Percentiles rank a stretch among this genome's conserved stretches.
These are phyloP conservation scores for Rhynchopsitta pachyrhyncha DNA, from an alignment of 2,113 vertebrate species.

Conservation along the genomic window DNA sequence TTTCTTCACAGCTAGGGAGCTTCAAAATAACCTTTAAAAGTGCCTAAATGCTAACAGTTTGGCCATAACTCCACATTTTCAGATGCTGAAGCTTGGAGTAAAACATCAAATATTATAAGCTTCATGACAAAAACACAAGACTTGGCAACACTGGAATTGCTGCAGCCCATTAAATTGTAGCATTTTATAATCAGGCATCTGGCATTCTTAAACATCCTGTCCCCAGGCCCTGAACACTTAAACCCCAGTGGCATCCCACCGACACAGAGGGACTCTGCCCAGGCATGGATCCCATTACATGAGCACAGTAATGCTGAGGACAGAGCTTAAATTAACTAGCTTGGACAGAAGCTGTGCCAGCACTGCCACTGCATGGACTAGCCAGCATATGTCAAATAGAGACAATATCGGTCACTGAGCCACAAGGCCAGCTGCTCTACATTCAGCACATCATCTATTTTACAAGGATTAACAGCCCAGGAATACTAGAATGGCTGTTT, in stretches of 20 bases:
- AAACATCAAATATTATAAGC: background rate
- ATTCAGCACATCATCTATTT: background rate
- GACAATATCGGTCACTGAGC: background rate
- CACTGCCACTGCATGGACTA: background rate
- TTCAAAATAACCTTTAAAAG: background rate
- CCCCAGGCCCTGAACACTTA: background rate
- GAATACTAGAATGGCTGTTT: background rate
- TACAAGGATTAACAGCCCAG: background rate
- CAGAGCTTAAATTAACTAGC: background rate
- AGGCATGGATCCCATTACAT: fast-evolving
- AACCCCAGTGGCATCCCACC: background rate
- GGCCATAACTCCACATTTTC: background rate
- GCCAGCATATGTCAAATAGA: background rate
- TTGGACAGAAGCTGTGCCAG: conserved; percentile 18
- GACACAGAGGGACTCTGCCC: background rate
- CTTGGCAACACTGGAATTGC: background rate
- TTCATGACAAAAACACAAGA: background rate
- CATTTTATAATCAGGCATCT: background rate
- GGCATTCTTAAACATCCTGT: background rate
- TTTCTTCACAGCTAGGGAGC: background rate
- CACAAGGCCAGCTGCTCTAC: conserved; percentile 16
- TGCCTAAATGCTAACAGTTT: background rate
- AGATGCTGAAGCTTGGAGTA: background rate
- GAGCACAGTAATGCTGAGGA: background rate
- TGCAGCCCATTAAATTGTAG: background rate